Base-by-base conservation (phyloP, 2,888 invertebrate species). In the Drosophila koepferae region DNA sequence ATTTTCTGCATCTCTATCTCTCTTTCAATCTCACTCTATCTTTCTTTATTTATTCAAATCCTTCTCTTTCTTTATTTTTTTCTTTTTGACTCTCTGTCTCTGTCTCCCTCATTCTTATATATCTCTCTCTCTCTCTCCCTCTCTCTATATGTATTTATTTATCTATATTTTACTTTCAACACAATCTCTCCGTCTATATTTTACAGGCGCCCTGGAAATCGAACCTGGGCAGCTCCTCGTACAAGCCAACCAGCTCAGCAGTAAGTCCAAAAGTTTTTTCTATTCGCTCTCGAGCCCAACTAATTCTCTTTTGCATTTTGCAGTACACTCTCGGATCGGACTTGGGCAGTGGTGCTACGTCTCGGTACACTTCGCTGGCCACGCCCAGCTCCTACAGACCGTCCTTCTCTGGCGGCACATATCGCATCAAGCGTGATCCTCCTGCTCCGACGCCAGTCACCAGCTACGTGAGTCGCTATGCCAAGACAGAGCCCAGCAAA, bases 391-490 rank as follows among this genome's bases (percentile, higher is more conserved):
- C 92, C n/a, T 93, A 92, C 71, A 88, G 93, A 41, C 93, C 93
- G 3, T 93, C 93, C 0, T 93, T 93, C 63, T 93, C 93, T 0
- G 92, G 93, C 0, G 93, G 93, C 12, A 93, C 93, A 0, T 93
- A 93, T 73, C 92, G 93, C 36, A 81, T 93, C 1, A 93, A 93
- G 70, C 90, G 93, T 8, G 93, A 93, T 56, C 84, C 89, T 0
- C 81, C 91, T 2, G 54, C 85, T 5, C n/a, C 80, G 8, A 28
- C 85, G n/a, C 67, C 86, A 0, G 83, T 84, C 6, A 77, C 89
- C 18, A 82, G 90, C 61, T 93, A 92, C 60, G 87, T 89, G 6
- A 93, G 92, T 74, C 92, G 92, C 40, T 93, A 92, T 72, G 59
- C 65, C 44, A 77, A 74, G 38, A 23, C 79, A 8, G 72, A 81